A percentile compares a stretch with the other conserved stretches of the same genome.
These are phyloP conservation scores for Coluber constrictor DNA, from an alignment of 2,797 vertebrate species.

Conservation along the genomic window DNA sequence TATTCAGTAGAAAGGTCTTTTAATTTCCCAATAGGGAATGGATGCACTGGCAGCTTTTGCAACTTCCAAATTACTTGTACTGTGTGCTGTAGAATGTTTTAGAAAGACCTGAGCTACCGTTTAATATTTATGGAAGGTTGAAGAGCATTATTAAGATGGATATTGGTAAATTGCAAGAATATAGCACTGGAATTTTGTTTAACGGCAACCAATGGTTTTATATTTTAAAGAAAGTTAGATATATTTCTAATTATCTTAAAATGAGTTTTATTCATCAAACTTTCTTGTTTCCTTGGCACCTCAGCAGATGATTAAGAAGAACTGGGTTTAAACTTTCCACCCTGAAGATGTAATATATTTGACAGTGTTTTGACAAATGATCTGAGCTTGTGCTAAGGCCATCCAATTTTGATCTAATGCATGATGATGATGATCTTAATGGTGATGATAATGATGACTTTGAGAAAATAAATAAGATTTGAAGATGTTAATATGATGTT, in stretches of 20 bases:
- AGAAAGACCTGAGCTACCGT: background rate
- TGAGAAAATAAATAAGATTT: background rate
- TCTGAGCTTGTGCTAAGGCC: background rate
- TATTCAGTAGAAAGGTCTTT: background rate
- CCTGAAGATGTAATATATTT: background rate
- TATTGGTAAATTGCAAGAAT: background rate
- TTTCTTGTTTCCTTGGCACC: background rate
- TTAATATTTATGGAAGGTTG: background rate
- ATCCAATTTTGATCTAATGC: background rate
- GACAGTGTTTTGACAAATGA: background rate
- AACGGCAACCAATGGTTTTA: background rate
- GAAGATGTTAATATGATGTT: background rate
- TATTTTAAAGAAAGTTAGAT: background rate
- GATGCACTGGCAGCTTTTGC: background rate
- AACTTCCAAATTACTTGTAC: background rate
- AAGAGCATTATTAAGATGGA: background rate
- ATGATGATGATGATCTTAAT: background rate
- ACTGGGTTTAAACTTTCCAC: background rate
- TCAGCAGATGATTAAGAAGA: background rate
- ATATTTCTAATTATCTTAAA: background rate
- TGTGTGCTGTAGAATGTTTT: background rate
- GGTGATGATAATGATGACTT: background rate
- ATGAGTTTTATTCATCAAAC: background rate
- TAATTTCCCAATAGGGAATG: background rate
- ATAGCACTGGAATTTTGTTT: background rate